A percentile compares a stretch with the other conserved stretches of the same genome.
These are phyloP conservation scores for Sprattus sprattus DNA, from an alignment of 2,113 vertebrate genomes.

Conservation along the genomic window DNA sequence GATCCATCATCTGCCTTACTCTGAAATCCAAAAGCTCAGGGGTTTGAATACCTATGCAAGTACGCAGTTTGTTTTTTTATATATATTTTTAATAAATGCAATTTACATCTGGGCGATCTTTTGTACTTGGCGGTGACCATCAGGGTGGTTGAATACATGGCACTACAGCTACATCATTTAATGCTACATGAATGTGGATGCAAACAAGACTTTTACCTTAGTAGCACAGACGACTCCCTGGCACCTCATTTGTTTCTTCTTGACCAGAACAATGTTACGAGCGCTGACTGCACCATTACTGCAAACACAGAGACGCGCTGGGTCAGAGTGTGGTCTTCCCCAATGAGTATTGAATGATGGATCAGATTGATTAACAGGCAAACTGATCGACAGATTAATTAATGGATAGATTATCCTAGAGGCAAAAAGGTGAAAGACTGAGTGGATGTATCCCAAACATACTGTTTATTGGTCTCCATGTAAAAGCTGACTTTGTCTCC, in stretches of 20 bases:
- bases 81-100: too few species aligned
- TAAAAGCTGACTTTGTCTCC: constrained; percentile 99
- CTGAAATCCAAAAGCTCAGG: too few species aligned
- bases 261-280: constrained; percentile 94
- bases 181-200: background rate
- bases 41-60: too few species aligned
- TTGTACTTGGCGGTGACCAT: too few species aligned
- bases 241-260: constrained; percentile 96
- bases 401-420: too few species aligned
- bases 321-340: background rate
- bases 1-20: too few species aligned
- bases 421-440: background rate
- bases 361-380: too few species aligned
- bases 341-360: too few species aligned
- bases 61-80: too few species aligned
- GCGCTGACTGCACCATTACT: constrained; percentile 98
- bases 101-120: too few species aligned
- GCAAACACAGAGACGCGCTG: constrained; percentile 36
- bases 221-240: constrained; percentile 99
- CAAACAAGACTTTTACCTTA: constrained; percentile 76
- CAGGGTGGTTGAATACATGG: too few species aligned
- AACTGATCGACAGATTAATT: too few species aligned
- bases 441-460: constrained; percentile 61
- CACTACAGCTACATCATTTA: background rate
- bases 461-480: constrained; percentile 99